Percentiles rank a stretch among this genome's conserved stretches.
These are phyloP conservation scores for Conger conger DNA, from an alignment of 2,113 vertebrate genomes.

Conservation along the genomic window DNA sequence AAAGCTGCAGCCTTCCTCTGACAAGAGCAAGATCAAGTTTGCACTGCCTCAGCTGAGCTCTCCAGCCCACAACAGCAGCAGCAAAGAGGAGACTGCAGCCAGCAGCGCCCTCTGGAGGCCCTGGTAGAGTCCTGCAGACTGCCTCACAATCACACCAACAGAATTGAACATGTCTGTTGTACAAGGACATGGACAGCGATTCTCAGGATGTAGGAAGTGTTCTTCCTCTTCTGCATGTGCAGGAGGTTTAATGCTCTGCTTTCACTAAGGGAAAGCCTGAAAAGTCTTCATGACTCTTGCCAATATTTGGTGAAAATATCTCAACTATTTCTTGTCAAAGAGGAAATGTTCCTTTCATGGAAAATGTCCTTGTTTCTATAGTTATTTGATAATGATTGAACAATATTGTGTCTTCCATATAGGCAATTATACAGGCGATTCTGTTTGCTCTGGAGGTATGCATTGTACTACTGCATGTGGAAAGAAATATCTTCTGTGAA, in stretches of 20 bases:
- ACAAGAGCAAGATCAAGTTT: background rate
- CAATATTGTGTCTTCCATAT: background rate
- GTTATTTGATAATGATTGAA: background rate
- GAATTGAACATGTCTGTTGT: conserved; percentile 8
- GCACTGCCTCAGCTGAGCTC: conserved; percentile 6
- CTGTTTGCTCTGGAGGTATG: too few relatives aligned
- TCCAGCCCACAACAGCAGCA: conserved; percentile 18
- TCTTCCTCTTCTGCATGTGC: conserved; percentile 21
- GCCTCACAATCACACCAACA: conserved; percentile 2
- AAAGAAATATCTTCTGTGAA: too few relatives aligned
- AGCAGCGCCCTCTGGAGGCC: conserved; percentile 50
- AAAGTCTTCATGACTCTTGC: background rate
- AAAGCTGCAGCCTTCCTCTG: conserved; percentile 29
- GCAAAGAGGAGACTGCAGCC: conserved; percentile 28
- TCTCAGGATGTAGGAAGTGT: conserved; percentile 20
- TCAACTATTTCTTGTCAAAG: background rate
- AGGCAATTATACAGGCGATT: too few relatives aligned
- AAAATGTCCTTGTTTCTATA: background rate
- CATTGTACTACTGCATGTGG: too few relatives aligned
- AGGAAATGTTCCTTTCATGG: background rate
- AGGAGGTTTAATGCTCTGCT: background rate
- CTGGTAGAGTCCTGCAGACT: conserved; percentile 43
- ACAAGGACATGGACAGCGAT: conserved; percentile 1
- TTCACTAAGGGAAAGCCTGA: background rate
- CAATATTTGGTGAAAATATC: background rate